Conservation (phyloP, 2,797 vertebrate genomes). For the Cryptoblepharus egeriae region DNA sequence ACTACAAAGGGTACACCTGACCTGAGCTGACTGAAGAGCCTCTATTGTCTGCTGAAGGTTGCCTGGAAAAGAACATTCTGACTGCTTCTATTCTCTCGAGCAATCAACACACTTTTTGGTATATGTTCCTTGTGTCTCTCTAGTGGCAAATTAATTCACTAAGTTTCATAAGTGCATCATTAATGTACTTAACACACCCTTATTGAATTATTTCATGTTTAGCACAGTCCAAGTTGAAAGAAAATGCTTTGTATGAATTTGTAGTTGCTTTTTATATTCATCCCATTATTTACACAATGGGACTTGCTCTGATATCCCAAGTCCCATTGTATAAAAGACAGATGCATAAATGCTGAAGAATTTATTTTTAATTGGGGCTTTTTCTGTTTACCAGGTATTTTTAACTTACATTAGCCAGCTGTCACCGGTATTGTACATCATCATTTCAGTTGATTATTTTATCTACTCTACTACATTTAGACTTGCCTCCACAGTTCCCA, state of each 20-base stretch:
- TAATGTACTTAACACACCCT: conserved; percentile 16
- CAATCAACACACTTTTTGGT: not conserved
- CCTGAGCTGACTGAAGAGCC: not conserved
- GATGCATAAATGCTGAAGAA: conserved; percentile 24
- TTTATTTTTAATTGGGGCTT: conserved; percentile 28
- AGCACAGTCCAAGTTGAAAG: not conserved
- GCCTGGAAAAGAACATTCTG: not conserved
- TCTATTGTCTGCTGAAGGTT: not conserved
- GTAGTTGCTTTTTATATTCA: conserved; percentile 38
- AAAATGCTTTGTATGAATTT: conserved; percentile 21
- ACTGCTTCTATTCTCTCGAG: conserved; percentile 9
- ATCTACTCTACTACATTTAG: conserved; percentile 63
- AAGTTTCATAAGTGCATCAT: not conserved
- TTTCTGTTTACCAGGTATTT: conserved; percentile 61
- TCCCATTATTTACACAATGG: not conserved
- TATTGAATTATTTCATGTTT: not conserved
- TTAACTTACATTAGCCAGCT: conserved; percentile 61
- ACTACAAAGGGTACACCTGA: not conserved
- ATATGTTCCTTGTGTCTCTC: not conserved
- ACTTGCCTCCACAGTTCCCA: conserved; percentile 64
- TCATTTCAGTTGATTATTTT: conserved; percentile 71
- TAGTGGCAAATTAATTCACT: not conserved
- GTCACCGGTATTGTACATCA: conserved; percentile 53
- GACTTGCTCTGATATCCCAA: not conserved
- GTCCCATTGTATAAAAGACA: conserved; percentile 30